phyloP scores from a whole-genome alignment of 2,888 invertebrate genomes.

The Diadegma fenestrale region DNA sequence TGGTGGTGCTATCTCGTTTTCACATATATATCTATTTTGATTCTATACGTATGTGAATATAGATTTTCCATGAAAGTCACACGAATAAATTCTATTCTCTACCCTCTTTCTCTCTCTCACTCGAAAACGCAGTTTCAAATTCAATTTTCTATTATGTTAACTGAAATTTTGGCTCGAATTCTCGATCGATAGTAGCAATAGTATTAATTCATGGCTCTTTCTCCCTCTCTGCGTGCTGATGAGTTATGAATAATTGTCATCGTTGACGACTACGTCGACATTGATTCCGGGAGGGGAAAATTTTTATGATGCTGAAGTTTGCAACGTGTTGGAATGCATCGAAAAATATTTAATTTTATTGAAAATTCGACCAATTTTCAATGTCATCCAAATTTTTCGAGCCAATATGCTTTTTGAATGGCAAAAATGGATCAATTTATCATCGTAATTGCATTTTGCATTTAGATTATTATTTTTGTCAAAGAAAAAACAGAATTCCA shows the following conservation, averaged over 20 bases:
- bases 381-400: too few species aligned
- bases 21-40: conserved; percentile 2
- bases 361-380: too few species aligned
- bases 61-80: background rate
- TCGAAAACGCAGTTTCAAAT: background rate
- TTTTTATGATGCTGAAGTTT: too few species aligned
- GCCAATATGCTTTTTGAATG: too few species aligned
- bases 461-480: too few species aligned
- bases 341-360: too few species aligned
- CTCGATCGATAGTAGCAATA: background rate
- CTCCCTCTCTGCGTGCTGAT: background rate
- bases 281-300: background rate
- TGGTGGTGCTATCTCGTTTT: conserved; percentile 7
- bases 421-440: too few species aligned
- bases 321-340: too few species aligned
- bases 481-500: too few species aligned
- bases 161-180: background rate
- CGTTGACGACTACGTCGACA: background rate
- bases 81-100: background rate
- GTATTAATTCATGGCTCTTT: background rate
- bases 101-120: background rate
- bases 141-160: background rate
- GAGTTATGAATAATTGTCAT: background rate
- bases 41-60: background rate
- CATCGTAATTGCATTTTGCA: too few species aligned